phyloP scores from a whole-genome alignment of 1,140 invertebrate genomes.

The Neotoxoptera formosana region DNA sequence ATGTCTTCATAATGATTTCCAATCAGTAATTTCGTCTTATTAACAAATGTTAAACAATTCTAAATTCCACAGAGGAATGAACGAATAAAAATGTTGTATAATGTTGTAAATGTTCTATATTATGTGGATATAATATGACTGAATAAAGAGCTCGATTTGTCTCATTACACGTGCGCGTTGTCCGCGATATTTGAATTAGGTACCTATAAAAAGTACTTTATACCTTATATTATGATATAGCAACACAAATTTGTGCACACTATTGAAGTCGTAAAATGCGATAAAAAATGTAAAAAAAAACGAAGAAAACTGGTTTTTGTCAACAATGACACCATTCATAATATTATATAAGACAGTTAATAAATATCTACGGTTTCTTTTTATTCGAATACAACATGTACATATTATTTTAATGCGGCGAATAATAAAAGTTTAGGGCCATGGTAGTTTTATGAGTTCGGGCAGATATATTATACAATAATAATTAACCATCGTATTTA shows the following conservation, averaged over 20 bases:
- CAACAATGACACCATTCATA: background rate
- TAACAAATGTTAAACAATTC: background rate
- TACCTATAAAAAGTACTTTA: background rate
- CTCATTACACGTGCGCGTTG: background rate
- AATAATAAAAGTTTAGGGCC: background rate
- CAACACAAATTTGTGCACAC: no score
- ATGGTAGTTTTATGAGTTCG: background rate
- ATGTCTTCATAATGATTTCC: background rate
- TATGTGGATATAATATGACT: background rate
- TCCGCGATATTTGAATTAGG: background rate
- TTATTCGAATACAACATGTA: background rate
- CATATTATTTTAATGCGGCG: background rate
- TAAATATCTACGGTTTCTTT: background rate
- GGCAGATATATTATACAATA: background rate
- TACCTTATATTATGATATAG: background rate
- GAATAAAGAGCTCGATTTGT: background rate
- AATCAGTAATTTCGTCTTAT: background rate
- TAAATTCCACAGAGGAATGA: background rate
- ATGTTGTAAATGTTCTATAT: background rate
- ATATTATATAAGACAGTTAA: background rate
- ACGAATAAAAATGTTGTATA: no score
- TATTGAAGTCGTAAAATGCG: background rate
- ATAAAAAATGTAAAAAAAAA: background rate
- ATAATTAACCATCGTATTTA: constrained; percentile 12
- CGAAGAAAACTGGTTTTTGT: background rate